Evolutionary conservation across 2,113 vertebrate species (phyloP).

Genomic region (Alaudala cheleensis): DNA sequence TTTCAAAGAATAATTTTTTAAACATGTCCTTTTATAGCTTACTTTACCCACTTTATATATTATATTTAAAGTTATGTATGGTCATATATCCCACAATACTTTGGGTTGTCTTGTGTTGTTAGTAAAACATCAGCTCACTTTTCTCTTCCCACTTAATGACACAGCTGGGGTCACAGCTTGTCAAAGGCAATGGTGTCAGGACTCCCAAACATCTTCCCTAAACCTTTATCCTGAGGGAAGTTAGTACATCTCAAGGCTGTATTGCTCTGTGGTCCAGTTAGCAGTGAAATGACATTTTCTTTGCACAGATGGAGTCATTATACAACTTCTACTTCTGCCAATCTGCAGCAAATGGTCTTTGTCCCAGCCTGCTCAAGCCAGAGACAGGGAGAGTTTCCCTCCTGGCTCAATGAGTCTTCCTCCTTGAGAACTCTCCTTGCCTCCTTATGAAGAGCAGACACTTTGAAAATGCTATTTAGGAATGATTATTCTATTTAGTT

Average conservation of each 20-base stretch:
- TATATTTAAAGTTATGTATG: neutral
- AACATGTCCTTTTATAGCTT: constrained; percentile 33
- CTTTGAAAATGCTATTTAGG: neutral
- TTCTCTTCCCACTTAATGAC: neutral
- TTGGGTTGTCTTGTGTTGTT: neutral
- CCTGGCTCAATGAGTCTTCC: neutral
- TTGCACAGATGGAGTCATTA: neutral
- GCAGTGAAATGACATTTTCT: neutral
- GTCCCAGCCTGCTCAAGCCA: neutral
- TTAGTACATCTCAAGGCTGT: neutral
- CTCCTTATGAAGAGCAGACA: neutral
- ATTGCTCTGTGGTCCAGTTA: neutral
- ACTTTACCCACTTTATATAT: neutral
- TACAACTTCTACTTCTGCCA: neutral
- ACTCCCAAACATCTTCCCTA: neutral
- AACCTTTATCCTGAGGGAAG: neutral
- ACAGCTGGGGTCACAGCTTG: neutral
- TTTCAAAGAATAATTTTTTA: constrained; percentile 36
- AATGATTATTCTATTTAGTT: neutral
- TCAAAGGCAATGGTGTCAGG: neutral
- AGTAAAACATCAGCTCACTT: constrained; percentile 8
- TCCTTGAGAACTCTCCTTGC: neutral
- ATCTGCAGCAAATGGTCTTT: neutral
- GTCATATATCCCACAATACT: neutral
- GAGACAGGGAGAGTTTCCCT: neutral